Percentiles rank a stretch among this genome's conserved stretches.
Evolutionary conservation across 2,797 vertebrate species (phyloP).

Genomic region (Yasuhikotakia modesta): DNA sequence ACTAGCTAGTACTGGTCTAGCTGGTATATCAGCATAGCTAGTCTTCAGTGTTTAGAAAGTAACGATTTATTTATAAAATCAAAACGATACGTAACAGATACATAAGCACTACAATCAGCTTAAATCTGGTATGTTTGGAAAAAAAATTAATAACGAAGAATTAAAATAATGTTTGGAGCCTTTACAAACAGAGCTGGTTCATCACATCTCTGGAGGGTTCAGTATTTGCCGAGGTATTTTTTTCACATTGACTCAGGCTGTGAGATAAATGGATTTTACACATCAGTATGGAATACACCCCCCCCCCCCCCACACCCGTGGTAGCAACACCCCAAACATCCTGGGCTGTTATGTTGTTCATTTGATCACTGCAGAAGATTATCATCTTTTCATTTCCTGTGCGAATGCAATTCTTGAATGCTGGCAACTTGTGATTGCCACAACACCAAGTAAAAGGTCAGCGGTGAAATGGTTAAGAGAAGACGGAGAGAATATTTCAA

Average conservation of each 20-base stretch:
- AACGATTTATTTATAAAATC: too few species aligned
- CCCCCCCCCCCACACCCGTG: not conserved
- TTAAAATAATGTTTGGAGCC: not conserved
- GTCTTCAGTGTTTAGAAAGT: not conserved
- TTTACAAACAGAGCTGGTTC: constrained; percentile 21
- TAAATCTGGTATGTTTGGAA: constrained; percentile 17
- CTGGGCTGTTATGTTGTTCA: constrained; percentile 2
- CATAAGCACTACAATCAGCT: not conserved
- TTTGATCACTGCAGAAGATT: constrained; percentile 38
- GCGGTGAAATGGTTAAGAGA: constrained; percentile 27
- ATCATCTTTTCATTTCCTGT: constrained; percentile 47
- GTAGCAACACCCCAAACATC: constrained; percentile 1
- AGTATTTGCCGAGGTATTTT: not conserved
- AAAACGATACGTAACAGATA: constrained; percentile 10
- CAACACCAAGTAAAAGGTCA: constrained; percentile 48
- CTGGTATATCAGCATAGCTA: too few species aligned
- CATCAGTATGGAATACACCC: not conserved
- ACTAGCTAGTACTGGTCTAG: too few species aligned
- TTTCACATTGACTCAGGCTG: constrained; percentile 3
- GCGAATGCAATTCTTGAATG: constrained; percentile 6
- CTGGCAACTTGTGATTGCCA: constrained; percentile 37
- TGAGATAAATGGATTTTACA: constrained; percentile 15
- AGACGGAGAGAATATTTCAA: constrained; percentile 42
- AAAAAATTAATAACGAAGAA: not conserved
- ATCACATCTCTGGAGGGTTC: constrained; percentile 10